phyloP scores from a whole-genome alignment of 2,797 vertebrate species.

The Melanotaenia boesemani region DNA sequence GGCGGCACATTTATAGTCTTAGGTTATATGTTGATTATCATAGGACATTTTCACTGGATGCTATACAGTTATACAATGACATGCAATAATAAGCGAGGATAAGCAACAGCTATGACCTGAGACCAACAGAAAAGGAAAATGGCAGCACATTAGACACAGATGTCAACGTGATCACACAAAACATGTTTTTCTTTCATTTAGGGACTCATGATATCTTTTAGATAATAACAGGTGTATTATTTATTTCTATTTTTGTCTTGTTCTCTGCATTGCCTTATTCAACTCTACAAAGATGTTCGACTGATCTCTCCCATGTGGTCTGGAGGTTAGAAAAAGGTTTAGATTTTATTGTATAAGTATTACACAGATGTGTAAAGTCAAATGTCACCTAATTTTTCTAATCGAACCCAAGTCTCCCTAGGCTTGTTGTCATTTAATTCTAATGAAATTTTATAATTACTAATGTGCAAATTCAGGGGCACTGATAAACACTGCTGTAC shows the following conservation, averaged over 20 bases:
- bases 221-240: background rate
- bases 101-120: constrained; percentile 32
- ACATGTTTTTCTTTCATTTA: background rate
- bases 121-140: constrained; percentile 23
- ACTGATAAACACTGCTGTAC: background rate
- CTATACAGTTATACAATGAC: constrained; percentile 49
- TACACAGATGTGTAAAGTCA: background rate
- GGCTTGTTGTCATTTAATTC: no score
- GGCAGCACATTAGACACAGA: constrained; percentile 18
- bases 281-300: background rate
- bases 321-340: background rate
- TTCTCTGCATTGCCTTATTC: background rate
- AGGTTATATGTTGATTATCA: constrained; percentile 22
- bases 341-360: no score
- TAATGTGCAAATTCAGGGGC: background rate
- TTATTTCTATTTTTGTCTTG: background rate
- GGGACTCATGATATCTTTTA: background rate
- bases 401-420: background rate
- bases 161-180: constrained; percentile 4
- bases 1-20: constrained; percentile 35
- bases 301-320: background rate
- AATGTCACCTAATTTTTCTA: background rate
- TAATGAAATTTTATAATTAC: background rate
- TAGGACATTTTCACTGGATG: constrained; percentile 37
- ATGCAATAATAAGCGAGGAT: constrained; percentile 48